These are phyloP conservation scores for Spheniscus mendiculus DNA, from an alignment of 2,113 vertebrate genomes.

Conservation along the genomic window DNA sequence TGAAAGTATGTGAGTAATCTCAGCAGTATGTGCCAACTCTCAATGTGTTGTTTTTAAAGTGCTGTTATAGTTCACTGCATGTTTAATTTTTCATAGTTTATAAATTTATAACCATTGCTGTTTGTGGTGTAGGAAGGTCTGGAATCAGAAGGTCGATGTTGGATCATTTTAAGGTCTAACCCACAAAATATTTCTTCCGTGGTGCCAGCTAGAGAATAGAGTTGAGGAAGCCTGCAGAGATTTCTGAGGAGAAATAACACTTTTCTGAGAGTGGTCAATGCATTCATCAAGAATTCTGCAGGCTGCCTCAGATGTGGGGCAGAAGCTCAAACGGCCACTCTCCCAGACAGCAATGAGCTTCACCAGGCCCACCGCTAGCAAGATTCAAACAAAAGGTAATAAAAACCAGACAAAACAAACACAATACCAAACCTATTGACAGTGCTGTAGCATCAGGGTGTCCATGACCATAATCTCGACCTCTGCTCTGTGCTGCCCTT, in stretches of 20 bases:
- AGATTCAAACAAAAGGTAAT: neutral
- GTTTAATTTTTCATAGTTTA: slow-evolving; percentile 65
- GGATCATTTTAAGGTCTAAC: slow-evolving; percentile 24
- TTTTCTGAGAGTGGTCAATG: neutral
- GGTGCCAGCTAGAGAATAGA: neutral
- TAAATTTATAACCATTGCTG: slow-evolving; percentile 54
- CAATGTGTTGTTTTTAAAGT: neutral
- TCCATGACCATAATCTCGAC: neutral
- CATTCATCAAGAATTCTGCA: neutral
- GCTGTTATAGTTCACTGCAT: neutral
- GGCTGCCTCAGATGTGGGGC: neutral
- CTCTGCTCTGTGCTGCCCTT: neutral
- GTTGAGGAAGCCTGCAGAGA: neutral
- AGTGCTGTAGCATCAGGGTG: neutral
- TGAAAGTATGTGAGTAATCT: neutral
- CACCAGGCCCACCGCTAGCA: neutral
- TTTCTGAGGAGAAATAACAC: slow-evolving; percentile 6
- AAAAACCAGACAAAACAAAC: neutral
- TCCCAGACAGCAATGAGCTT: neutral
- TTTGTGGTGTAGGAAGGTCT: neutral
- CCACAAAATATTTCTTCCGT: neutral
- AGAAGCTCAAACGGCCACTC: neutral
- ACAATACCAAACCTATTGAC: neutral
- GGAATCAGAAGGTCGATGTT: slow-evolving; percentile 3
- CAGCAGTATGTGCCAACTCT: neutral